Evolutionary conservation across 2,113 vertebrate species (phyloP).

Genomic region (Gymnorhina tibicen): DNA sequence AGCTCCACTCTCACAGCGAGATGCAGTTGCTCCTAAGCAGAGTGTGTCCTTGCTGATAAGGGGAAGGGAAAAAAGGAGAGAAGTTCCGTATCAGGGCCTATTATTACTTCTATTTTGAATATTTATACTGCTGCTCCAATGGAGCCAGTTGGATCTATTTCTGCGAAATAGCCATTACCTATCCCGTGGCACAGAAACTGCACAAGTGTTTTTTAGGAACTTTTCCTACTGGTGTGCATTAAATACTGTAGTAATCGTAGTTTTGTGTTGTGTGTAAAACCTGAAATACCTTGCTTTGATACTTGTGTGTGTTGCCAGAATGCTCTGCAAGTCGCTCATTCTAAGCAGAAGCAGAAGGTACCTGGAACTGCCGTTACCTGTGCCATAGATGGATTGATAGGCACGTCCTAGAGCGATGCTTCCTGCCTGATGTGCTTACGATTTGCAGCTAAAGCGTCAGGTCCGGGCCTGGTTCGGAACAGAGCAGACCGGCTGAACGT

Average conservation of each 20-base stretch:
- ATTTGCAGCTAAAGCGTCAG: background rate
- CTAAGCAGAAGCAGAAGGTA: background rate
- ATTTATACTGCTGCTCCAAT: slow-evolving; percentile 66
- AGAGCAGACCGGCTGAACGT: background rate
- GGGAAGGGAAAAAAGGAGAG: background rate
- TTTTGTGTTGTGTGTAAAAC: slow-evolving; percentile 19
- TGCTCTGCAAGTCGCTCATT: background rate
- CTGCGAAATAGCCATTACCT: slow-evolving; percentile 58
- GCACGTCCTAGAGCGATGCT: background rate
- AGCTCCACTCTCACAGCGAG: background rate
- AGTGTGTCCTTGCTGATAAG: slow-evolving; percentile 14
- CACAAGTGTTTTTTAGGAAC: slow-evolving; percentile 36
- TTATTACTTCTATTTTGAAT: slow-evolving; percentile 56
- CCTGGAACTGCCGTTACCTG: background rate
- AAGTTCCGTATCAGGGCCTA: slow-evolving; percentile 43
- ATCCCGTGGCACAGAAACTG: slow-evolving; percentile 35
- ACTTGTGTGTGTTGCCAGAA: background rate
- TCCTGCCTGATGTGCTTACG: background rate
- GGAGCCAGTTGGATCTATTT: slow-evolving; percentile 67
- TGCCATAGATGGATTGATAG: background rate
- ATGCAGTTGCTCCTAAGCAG: background rate
- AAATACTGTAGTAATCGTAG: slow-evolving; percentile 41
- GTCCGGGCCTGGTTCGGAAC: background rate
- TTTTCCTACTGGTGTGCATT: slow-evolving; percentile 33
- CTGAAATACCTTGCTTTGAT: background rate